Evolutionary conservation across 2,113 vertebrate genomes (phyloP).

Genomic region (Bos indicus): DNA sequence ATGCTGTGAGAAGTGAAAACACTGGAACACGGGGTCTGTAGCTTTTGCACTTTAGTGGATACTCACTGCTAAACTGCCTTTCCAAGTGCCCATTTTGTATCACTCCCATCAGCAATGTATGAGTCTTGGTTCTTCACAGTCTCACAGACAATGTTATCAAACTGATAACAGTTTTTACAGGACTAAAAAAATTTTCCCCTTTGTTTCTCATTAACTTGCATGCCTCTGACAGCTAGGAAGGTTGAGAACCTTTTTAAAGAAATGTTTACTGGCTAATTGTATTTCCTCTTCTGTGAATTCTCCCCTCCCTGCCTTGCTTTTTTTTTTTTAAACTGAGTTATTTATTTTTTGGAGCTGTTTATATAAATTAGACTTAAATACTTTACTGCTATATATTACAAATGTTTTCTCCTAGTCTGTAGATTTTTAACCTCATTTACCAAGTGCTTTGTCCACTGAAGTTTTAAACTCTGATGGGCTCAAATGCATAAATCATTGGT

Average conservation of each 20-base stretch:
- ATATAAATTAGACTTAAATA: constrained; percentile 11
- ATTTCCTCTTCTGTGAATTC: not conserved
- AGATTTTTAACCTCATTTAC: not conserved
- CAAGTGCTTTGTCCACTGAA: not conserved
- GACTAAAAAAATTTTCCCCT: not conserved
- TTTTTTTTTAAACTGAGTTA: not conserved
- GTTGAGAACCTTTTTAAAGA: not conserved
- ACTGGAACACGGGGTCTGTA: not conserved
- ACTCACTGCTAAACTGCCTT: not conserved
- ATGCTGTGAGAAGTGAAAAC: not conserved
- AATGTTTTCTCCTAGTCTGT: not conserved
- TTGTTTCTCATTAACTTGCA: not conserved
- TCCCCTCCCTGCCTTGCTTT: not conserved
- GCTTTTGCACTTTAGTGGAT: not conserved
- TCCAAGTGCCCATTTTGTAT: not conserved
- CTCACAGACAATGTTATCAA: not conserved
- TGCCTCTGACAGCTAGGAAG: not conserved
- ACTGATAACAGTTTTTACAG: not conserved
- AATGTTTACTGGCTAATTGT: not conserved
- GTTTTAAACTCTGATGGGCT: not conserved
- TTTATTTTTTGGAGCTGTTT: not conserved
- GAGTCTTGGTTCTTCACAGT: not conserved
- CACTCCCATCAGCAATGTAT: not conserved
- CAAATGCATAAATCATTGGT: not conserved
- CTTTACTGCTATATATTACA: not conserved